Conservation (phyloP, 2,113 vertebrate genomes). For the Marcusenius ussheri region DNA sequence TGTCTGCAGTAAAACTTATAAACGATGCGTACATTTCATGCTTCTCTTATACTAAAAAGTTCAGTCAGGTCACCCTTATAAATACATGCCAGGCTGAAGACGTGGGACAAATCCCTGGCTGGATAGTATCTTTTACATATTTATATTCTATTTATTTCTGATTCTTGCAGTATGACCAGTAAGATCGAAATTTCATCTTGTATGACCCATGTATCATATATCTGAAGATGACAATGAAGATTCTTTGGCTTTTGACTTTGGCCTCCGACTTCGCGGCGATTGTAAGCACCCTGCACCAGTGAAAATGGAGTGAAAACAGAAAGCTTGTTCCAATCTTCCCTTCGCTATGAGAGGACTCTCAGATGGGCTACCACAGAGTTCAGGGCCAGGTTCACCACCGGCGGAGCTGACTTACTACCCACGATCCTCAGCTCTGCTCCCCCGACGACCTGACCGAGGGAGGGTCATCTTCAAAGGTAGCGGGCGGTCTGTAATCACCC, state of each 20-base stretch:
- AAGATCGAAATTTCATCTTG: not conserved
- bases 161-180: not conserved
- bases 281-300: not conserved
- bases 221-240: not conserved
- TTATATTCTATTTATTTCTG: not conserved
- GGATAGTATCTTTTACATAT: constrained; percentile 20
- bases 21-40: constrained; percentile 9
- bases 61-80: constrained; percentile 44
- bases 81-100: constrained; percentile 27
- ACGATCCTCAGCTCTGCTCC: constrained; percentile 38
- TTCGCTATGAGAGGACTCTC: constrained; percentile 15
- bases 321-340: not conserved
- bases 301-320: not conserved
- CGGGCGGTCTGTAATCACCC: constrained; percentile 58
- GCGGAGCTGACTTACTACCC: constrained; percentile 29
- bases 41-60: constrained; percentile 37
- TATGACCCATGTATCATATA: not conserved
- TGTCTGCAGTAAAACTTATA: not conserved
- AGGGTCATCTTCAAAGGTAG: constrained; percentile 55
- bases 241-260: not conserved
- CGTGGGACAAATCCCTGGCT: constrained; percentile 42
- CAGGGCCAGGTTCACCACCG: constrained; percentile 30
- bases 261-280: not conserved
- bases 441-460: constrained; percentile 47
- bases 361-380: constrained; percentile 33